phyloP scores from a whole-genome alignment of 2,888 invertebrate species.

The Luperina testacea region DNA sequence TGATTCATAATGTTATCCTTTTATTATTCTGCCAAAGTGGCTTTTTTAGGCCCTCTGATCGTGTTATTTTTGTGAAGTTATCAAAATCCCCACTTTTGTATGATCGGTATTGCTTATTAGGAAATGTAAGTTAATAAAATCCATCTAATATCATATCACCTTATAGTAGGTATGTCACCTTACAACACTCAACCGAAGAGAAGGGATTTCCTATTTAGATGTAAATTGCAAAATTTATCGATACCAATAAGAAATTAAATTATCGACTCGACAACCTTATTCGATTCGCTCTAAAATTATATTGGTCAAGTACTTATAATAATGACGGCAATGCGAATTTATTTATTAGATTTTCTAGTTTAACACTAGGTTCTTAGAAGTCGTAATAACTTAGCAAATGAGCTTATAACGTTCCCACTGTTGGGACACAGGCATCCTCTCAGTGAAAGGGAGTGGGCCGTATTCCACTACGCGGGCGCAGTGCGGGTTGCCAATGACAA shows the following conservation, averaged over 20 bases:
- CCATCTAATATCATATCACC: not conserved
- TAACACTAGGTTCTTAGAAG: not conserved
- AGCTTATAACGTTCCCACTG: no score
- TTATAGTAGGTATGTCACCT: not conserved
- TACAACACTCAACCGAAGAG: not conserved
- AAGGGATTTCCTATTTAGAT: constrained; percentile 10
- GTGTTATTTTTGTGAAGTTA: no score
- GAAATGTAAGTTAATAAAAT: not conserved
- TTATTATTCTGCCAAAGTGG: no score
- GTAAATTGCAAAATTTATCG: constrained; percentile 1
- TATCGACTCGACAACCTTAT: constrained; percentile 6
- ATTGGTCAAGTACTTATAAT: constrained; percentile 17
- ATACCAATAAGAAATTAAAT: constrained; percentile 37
- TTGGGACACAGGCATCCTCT: no score
- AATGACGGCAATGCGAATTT: not conserved
- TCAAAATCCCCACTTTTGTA: not conserved
- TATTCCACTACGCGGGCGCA: no score
- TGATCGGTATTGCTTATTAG: not conserved
- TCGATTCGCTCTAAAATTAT: constrained; percentile 17
- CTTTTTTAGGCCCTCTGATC: no score
- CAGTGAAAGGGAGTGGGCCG: no score
- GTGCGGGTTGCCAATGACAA: not conserved
- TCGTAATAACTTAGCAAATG: not conserved
- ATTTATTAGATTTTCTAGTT: constrained; percentile 2
- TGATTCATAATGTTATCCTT: no score